Conservation (phyloP, 2,113 vertebrate genomes). For the Heteronetta atricapilla region DNA sequence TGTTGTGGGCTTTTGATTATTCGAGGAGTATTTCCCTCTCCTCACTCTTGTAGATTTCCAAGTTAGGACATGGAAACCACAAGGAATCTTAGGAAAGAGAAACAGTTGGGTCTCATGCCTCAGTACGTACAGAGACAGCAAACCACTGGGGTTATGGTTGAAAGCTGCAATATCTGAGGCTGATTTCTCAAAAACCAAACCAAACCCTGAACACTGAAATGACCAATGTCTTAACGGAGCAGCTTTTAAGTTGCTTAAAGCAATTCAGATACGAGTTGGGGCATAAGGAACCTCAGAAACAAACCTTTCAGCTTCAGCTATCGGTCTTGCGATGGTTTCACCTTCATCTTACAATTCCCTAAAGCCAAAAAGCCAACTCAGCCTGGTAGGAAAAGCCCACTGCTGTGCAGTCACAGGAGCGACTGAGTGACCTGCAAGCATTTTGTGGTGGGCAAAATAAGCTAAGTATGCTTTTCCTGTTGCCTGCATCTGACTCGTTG, state of each 20-base stretch:
- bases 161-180: not conserved
- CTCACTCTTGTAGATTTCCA: not conserved
- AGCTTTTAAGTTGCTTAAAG: not conserved
- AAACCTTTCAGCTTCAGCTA: not conserved
- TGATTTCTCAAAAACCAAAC: not conserved
- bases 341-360: not conserved
- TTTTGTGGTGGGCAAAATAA: not conserved
- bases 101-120: not conserved
- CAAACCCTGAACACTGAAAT: fast-evolving
- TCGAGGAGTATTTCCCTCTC: not conserved
- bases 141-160: not conserved
- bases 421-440: not conserved
- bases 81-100: not conserved
- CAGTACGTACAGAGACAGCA: not conserved
- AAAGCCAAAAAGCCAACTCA: not conserved
- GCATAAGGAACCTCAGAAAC: not conserved
- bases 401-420: not conserved
- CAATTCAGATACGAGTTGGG: not conserved
- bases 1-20: not conserved
- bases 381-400: not conserved
- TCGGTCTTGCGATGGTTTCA: not conserved
- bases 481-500: not conserved
- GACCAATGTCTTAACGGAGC: not conserved
- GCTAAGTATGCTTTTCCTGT: not conserved
- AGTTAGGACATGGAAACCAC: fast-evolving